Evolutionary conservation across 2,888 invertebrate species (phyloP).

Genomic region (Caenorhabditis drosophilae): DNA sequence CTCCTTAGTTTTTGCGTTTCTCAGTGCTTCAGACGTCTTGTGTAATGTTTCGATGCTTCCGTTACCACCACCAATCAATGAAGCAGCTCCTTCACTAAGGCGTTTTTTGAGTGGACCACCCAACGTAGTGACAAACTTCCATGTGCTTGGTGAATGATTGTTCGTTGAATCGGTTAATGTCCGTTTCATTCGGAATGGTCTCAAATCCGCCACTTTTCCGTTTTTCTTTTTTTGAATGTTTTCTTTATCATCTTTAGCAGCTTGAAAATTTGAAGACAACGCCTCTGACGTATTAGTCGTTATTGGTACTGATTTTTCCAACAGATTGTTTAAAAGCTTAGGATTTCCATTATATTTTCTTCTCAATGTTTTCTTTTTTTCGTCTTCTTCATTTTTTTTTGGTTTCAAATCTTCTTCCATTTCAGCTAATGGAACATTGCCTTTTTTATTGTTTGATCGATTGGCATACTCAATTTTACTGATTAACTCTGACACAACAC

Average conservation of each 20-base stretch:
- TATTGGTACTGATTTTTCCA: no score
- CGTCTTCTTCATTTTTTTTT: slow-evolving; percentile 23
- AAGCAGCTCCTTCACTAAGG: slow-evolving; percentile 28
- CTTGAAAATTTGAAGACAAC: slow-evolving; percentile 8
- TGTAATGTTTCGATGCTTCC: slow-evolving; percentile 1
- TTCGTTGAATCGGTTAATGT: slow-evolving; percentile 34
- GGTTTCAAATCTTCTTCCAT: slow-evolving; percentile 37
- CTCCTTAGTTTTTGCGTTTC: slow-evolving; percentile 5
- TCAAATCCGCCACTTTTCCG: slow-evolving; percentile 26
- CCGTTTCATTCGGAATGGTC: slow-evolving; percentile 22
- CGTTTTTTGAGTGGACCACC: slow-evolving; percentile 42
- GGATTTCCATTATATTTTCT: slow-evolving; percentile 16
- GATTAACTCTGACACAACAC: slow-evolving; percentile 40
- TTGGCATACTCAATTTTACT: slow-evolving; percentile 33
- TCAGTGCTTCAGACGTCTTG: not conserved
- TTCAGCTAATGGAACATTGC: slow-evolving; percentile 24
- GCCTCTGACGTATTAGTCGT: slow-evolving; percentile 10
- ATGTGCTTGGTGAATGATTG: slow-evolving; percentile 12
- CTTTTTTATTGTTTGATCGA: slow-evolving; percentile 14
- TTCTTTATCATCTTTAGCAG: slow-evolving; percentile 15
- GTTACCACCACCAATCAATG: slow-evolving; percentile 16
- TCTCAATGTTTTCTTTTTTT: slow-evolving; percentile 13
- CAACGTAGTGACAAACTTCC: slow-evolving; percentile 25
- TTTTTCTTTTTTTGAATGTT: slow-evolving; percentile 20
- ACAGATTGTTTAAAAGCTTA: not conserved